Evolutionary conservation across 2,888 invertebrate genomes (phyloP).

Genomic region (Chaetogeoica ovagalla): DNA sequence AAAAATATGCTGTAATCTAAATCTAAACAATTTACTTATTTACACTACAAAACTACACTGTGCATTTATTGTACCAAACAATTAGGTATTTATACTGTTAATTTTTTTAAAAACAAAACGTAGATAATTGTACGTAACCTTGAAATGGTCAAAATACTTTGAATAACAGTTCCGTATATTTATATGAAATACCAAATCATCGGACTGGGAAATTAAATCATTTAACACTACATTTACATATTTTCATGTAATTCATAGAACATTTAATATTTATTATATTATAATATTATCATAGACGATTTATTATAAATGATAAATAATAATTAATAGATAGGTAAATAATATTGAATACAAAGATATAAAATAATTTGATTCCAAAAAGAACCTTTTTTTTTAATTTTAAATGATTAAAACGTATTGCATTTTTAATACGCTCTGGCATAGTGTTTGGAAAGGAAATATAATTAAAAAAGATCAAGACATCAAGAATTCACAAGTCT

Average conservation of each 20-base stretch:
- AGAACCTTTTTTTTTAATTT: neutral
- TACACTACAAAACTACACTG: neutral
- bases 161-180: too few relatives aligned
- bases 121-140: neutral
- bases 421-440: neutral
- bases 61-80: neutral
- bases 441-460: neutral
- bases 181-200: neutral
- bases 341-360: neutral
- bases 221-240: too few relatives aligned
- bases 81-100: too few relatives aligned
- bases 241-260: too few relatives aligned
- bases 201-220: too few relatives aligned
- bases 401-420: neutral
- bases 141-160: neutral
- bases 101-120: neutral
- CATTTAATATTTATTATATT: too few relatives aligned
- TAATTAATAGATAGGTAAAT: neutral
- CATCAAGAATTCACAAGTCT: conserved; percentile 10
- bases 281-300: neutral
- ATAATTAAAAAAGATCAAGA: conserved; percentile 24
- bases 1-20: neutral
- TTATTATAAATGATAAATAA: neutral
- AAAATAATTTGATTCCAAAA: too few relatives aligned
- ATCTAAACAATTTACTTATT: conserved; percentile 1